phyloP scores from a whole-genome alignment of 1,140 invertebrate genomes.

The Bombus confusus region DNA sequence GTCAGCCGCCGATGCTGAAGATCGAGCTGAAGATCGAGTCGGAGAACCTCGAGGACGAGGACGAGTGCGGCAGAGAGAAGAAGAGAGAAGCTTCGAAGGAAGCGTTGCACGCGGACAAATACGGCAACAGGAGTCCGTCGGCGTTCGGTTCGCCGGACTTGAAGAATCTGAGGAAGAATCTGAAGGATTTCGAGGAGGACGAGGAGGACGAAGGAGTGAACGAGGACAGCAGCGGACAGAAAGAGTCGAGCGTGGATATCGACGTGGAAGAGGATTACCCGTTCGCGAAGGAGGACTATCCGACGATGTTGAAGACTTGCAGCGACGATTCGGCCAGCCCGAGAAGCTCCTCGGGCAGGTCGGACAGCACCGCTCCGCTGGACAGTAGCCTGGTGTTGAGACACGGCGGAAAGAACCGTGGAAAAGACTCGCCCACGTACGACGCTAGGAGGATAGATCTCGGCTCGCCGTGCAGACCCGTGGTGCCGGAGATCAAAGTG shows the following conservation, averaged over 20 bases:
- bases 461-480: constrained; percentile 74
- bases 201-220: constrained; percentile 51
- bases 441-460: constrained; percentile 77
- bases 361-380: constrained; percentile 78
- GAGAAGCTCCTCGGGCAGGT: constrained; percentile 78
- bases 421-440: constrained; percentile 73
- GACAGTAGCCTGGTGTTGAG: constrained; percentile 73
- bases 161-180: constrained; percentile 59
- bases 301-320: constrained; percentile 80
- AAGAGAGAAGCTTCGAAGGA: constrained; percentile 26
- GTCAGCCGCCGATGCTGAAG: constrained; percentile 79
- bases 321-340: constrained; percentile 81
- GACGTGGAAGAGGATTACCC: constrained; percentile 80
- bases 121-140: background rate
- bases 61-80: constrained; percentile 28
- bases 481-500: constrained; percentile 72
- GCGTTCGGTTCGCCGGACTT: constrained; percentile 37
- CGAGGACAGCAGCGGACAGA: constrained; percentile 68
- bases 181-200: constrained; percentile 59
- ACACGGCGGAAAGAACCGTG: constrained; percentile 35
- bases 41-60: constrained; percentile 50
- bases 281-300: constrained; percentile 81
- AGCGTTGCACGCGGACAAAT: background rate
- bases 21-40: constrained; percentile 80
- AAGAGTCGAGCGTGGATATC: constrained; percentile 73